Conservation (phyloP, 2,113 vertebrate species). For the Peromyscus leucopus region DNA sequence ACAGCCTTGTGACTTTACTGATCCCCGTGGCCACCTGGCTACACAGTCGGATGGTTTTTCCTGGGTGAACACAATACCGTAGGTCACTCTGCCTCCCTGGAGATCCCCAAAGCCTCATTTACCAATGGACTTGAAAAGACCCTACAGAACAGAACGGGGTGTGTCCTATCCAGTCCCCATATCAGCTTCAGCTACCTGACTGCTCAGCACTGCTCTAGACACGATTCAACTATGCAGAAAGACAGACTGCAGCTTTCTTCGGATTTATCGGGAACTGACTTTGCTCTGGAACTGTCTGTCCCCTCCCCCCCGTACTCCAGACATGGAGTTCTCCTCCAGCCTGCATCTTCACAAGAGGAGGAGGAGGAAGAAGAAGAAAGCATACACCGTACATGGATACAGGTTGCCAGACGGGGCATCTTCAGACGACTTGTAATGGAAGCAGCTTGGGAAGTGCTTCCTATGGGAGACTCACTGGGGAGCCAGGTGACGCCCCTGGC, state of each 20-base stretch:
- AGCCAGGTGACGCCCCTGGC: background rate
- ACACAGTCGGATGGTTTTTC: background rate
- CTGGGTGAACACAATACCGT: accelerated
- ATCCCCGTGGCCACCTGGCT: background rate
- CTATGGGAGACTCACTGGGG: accelerated
- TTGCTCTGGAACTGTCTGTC: background rate
- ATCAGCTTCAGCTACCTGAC: background rate
- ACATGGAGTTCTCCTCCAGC: too few species aligned
- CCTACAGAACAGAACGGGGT: background rate
- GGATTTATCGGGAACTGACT: background rate
- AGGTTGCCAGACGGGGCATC: accelerated
- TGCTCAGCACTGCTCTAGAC: too few species aligned
- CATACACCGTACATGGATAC: too few species aligned
- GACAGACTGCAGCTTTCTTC: background rate
- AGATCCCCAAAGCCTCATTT: background rate
- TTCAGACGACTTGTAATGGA: too few species aligned
- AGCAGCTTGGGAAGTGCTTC: background rate
- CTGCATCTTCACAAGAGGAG: accelerated
- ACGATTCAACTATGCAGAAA: background rate
- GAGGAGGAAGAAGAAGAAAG: too few species aligned
- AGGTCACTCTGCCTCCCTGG: too few species aligned
- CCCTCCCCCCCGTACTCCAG: accelerated
- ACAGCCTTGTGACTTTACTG: too few species aligned
- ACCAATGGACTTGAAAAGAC: accelerated
- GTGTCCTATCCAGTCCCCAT: background rate